These are phyloP conservation scores for Melanostigma gelatinosum DNA, from an alignment of 2,113 vertebrate species.

Conservation along the genomic window DNA sequence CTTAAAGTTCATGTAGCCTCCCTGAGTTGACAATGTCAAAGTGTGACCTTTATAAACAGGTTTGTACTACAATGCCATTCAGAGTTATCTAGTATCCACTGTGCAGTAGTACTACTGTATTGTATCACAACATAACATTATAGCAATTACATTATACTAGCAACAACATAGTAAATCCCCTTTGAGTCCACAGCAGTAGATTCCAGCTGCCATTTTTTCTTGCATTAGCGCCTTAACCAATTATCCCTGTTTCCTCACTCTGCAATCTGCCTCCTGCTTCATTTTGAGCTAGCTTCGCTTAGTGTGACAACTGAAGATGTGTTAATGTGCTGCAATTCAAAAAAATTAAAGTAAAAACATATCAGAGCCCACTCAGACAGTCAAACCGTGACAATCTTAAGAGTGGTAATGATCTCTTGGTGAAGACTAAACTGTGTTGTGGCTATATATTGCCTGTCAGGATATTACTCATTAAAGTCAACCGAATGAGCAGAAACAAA, in stretches of 20 bases:
- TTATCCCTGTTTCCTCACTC: constrained; percentile 53
- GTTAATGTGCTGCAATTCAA: constrained; percentile 57
- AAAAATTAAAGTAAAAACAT: constrained; percentile 59
- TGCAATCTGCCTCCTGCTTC: constrained; percentile 50
- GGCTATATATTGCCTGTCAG: constrained; percentile 41
- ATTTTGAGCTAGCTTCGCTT: constrained; percentile 42
- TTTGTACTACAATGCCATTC: neutral
- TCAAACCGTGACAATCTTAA: constrained; percentile 61
- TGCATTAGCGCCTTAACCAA: constrained; percentile 55
- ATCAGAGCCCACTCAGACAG: constrained; percentile 65
- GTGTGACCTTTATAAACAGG: neutral
- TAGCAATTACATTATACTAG: neutral
- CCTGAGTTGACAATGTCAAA: neutral
- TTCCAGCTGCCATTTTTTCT: constrained; percentile 32
- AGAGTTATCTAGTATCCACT: neutral
- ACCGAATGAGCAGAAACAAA: constrained; percentile 22
- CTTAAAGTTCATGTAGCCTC: neutral
- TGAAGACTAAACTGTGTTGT: constrained; percentile 37
- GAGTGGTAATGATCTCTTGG: constrained; percentile 61
- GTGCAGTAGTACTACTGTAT: neutral
- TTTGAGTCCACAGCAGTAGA: neutral
- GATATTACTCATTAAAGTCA: constrained; percentile 50
- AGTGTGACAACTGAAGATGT: constrained; percentile 61
- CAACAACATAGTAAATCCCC: neutral
- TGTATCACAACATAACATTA: neutral